phyloP scores from a whole-genome alignment of 2,113 vertebrate species.

The Hydrochoerus hydrochaeris region DNA sequence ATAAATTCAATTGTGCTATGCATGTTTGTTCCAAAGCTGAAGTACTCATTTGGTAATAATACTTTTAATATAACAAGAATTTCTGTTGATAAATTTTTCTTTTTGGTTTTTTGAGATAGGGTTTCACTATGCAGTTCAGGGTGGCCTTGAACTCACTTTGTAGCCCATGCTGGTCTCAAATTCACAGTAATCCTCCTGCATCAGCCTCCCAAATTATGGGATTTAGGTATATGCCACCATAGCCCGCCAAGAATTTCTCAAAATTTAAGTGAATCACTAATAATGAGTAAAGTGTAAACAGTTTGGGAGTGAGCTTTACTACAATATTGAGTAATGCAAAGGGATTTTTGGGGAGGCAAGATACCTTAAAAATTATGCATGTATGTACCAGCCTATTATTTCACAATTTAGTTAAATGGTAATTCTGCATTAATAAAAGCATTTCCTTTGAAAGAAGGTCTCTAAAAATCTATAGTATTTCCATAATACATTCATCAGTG shows the following conservation, averaged over 20 bases:
- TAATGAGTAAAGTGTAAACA: conserved; percentile 16
- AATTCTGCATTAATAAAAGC: not conserved
- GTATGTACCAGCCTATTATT: not conserved
- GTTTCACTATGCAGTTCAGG: not conserved
- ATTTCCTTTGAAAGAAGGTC: conserved; percentile 23
- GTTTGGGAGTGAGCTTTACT: not conserved
- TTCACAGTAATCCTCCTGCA: not conserved
- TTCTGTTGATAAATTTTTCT: not conserved
- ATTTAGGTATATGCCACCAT: not conserved
- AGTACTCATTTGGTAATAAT: conserved; percentile 40
- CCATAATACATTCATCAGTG: not conserved
- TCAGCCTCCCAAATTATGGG: not conserved
- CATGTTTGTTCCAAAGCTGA: not conserved
- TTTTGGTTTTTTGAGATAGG: not conserved
- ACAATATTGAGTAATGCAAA: not conserved
- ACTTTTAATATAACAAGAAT: not conserved
- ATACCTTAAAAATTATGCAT: not conserved
- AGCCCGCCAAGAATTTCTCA: not conserved
- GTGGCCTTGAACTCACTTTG: not conserved
- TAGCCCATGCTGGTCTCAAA: not conserved
- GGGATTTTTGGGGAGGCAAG: not conserved
- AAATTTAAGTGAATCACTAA: not conserved
- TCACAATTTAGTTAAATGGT: conserved; percentile 22
- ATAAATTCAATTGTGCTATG: not conserved
- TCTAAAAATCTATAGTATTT: not conserved